Evolutionary conservation across 53 echinoderm and acorn worm species (phyloP), one percentile per base, ranked within the genome.

Genomic region (Paracentrotus lividus): DNA sequence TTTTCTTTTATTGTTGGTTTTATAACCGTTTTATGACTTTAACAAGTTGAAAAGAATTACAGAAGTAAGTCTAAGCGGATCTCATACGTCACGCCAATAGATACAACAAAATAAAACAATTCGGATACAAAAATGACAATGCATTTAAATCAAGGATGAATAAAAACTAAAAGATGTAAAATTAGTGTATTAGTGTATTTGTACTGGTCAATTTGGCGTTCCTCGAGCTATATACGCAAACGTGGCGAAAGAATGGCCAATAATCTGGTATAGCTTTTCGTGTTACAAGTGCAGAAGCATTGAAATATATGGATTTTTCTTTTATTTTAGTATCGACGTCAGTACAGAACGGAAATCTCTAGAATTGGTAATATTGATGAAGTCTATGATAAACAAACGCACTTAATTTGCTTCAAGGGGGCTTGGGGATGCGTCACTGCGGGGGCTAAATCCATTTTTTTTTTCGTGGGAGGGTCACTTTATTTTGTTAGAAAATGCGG

Each of bases 281-380:
- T 26, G 38, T 72, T 18, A 72, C 72, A 85, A 85, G 85, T n/a
- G 49, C n/a, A n/a, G 34, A 31, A 49, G 26, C 85, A 31, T 49
- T 85, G 47, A 85, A 47, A 29, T 27, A 85, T 85, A 85, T 85
- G 10, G 85, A 85, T 85, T 85, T 49, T 32, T 49, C 29, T 85
- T 85, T 49, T 85, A 27, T 72, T 72, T 18, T 13, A 14, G 29
- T 49, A 85, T 49, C 12, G 85, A 85, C 27, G 15, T 24, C 51
- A 4, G 27, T 51, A 3, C 49, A 13, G 31, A 26, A 29, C 85
- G 85, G 85, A 85, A 49, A 51, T 49, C 85, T 29, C 47, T 1
- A 13, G 51, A 51, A 85, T 29, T 4, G 3, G 85, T 14, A 4
- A 49, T 49, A 85, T 51, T 12, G 85, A 49, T 49, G 51, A 31